Evolutionary conservation across 2,888 invertebrate species (phyloP), one percentile per base, ranked within the genome.

Genomic region (Euphydryas editha): DNA sequence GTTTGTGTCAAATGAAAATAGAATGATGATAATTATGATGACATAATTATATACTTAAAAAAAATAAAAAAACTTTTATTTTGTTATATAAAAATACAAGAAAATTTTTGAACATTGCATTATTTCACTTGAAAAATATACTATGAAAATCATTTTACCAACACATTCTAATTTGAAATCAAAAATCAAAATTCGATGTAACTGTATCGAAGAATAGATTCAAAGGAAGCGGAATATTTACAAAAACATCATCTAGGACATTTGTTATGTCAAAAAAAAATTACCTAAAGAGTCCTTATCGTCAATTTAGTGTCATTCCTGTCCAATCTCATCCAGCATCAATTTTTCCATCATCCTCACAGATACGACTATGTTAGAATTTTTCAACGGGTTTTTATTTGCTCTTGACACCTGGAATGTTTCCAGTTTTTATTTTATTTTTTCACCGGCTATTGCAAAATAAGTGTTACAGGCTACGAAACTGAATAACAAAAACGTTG

Each of bases 391-490:
- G 49, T 18, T 58, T 59, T 44, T 62, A 62, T 62, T 62, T 47
- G 47, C 56, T 15, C 37, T 20, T 30, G 39, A 69, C 74, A 73
- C 74, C 72, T 72, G 73, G 59, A 56, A 60, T 68, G 65, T 66
- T 62, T 59, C 57, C 65, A 58, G 62, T 65, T 24, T 51, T 15
- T 51, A 24, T 51, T 51, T 67, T 44, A n/a, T n/a, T 67, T 68
- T 64, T 57, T 65, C 18, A 49, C 56, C 60, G 67, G 63, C 71
- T 67, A 65, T 61, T 70, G 64, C 65, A 46, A 69, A 66, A 72
- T 68, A 69, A 67, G 71, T 65, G 65, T 72, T 66, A 69, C 57
- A 69, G 59, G 62, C 64, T 67, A 64, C 62, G 36, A 49, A 65
- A 64, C 51, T 42, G 54, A 49, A 54, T 44, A 62, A 62, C 67